Percentiles rank a stretch among this genome's conserved stretches.
Conservation (phyloP, 64 coral and sea anemone species). For the Stylophora pistillata region DNA sequence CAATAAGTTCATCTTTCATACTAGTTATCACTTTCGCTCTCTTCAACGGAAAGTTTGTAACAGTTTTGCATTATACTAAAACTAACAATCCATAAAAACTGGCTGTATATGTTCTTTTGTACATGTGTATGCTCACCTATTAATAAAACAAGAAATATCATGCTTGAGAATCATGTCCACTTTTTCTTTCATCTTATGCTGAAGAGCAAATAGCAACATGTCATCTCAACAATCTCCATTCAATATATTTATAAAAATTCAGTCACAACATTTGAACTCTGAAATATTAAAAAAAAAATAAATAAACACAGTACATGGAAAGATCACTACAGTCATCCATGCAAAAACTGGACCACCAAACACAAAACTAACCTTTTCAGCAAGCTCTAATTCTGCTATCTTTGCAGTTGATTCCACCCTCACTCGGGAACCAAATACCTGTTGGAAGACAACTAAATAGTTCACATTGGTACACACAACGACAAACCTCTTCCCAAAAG, state of each 20-base stretch:
- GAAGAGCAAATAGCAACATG: not conserved
- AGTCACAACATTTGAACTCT: not conserved
- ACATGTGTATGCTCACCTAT: slow-evolving; percentile 63
- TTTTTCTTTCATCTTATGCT: slow-evolving; percentile 99
- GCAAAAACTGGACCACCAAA: not conserved
- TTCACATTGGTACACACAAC: not conserved
- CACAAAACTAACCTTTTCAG: slow-evolving; percentile 83
- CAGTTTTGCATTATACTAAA: no score
- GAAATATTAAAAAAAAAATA: not conserved
- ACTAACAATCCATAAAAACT: no score
- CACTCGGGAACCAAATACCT: slow-evolving; percentile 99
- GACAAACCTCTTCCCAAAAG: not conserved
- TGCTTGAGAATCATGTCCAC: slow-evolving; percentile 98
- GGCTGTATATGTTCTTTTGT: no score
- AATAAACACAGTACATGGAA: not conserved
- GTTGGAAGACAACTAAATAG: not conserved
- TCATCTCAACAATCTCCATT: not conserved
- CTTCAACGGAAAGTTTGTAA: no score
- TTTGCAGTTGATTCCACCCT: slow-evolving; percentile 98
- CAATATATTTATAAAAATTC: not conserved
- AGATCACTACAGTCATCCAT: not conserved
- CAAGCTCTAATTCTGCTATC: slow-evolving; percentile 93
- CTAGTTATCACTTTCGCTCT: no score
- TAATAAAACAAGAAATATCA: slow-evolving; percentile 97
- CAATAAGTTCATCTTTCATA: no score